Evolutionary conservation across 2,888 invertebrate genomes (phyloP).

Genomic region (Ichneumon xanthorius): DNA sequence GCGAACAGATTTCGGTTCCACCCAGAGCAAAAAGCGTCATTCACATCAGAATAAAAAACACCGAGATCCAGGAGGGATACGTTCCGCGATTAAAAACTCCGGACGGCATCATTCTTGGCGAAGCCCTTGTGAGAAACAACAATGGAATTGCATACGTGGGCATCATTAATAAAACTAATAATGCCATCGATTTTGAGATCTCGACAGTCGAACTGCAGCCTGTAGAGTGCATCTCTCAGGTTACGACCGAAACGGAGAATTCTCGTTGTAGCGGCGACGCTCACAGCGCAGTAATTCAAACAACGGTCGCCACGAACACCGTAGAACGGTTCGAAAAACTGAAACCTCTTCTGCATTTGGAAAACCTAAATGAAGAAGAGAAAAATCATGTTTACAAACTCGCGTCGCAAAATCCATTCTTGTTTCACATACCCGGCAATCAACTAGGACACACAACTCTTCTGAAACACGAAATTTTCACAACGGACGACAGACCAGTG

Average conservation of each 20-base stretch:
- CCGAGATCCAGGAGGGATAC: slow-evolving; percentile 13
- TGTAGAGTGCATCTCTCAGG: no score
- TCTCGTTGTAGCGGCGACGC: no score
- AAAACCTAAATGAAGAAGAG: slow-evolving; percentile 33
- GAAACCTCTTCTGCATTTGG: slow-evolving; percentile 34
- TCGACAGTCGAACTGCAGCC: no score
- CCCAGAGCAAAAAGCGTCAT: neutral
- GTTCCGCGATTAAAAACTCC: slow-evolving; percentile 1
- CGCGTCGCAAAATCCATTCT: neutral
- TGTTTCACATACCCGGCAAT: slow-evolving; percentile 22
- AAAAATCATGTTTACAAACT: slow-evolving; percentile 30
- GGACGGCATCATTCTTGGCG: slow-evolving; percentile 5
- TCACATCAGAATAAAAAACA: neutral
- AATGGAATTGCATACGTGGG: neutral
- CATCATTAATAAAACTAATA: neutral
- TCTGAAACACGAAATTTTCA: slow-evolving; percentile 19
- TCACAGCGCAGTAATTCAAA: no score
- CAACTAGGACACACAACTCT: slow-evolving; percentile 25
- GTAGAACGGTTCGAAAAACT: slow-evolving; percentile 16
- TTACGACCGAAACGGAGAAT: no score
- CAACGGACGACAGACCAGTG: slow-evolving; percentile 31
- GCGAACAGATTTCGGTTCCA: no score
- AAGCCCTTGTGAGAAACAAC: slow-evolving; percentile 16
- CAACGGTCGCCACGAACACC: no score
- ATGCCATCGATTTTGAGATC: no score